Conservation (phyloP, 2,797 vertebrate genomes). For the Bufotes viridis region DNA sequence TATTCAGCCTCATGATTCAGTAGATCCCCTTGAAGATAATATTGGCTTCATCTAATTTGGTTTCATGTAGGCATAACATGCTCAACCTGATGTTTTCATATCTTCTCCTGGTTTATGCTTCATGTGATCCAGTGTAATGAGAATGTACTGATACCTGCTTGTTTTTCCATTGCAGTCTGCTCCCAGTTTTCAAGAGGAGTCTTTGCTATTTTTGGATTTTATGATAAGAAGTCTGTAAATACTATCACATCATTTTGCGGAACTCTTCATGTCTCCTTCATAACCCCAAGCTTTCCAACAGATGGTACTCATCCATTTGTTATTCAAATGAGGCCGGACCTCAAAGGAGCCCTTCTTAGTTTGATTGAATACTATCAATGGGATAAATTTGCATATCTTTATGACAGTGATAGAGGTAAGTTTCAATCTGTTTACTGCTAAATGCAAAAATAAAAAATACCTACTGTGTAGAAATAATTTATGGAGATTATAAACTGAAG, state of each 20-base stretch:
- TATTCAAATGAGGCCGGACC: conserved; percentile 98
- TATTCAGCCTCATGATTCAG: no score
- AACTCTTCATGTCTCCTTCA: conserved; percentile 97
- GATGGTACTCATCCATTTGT: conserved; percentile 96
- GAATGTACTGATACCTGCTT: conserved; percentile 3
- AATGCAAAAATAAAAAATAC: conserved; percentile 13
- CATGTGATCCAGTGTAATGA: background rate
- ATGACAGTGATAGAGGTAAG: conserved; percentile 97
- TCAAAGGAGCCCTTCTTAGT: conserved; percentile 96
- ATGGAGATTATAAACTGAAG: background rate
- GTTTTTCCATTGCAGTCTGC: conserved; percentile 82
- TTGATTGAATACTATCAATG: conserved; percentile 99
- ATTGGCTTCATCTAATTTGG: background rate
- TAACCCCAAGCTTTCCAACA: conserved; percentile 97
- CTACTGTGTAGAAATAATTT: background rate
- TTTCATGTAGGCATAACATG: conserved; percentile 16
- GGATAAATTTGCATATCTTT: conserved; percentile 98
- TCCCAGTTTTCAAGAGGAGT: conserved; percentile 99
- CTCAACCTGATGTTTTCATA: background rate
- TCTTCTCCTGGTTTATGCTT: conserved; percentile 15
- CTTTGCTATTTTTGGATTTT: conserved; percentile 99
- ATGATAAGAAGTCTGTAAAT: conserved; percentile 99
- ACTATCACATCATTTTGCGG: conserved; percentile 98
- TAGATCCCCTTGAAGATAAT: background rate
- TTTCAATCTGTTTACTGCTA: conserved; percentile 45